phyloP scores from a whole-genome alignment of 2,797 vertebrate genomes.

The Etheostoma perlongum region DNA sequence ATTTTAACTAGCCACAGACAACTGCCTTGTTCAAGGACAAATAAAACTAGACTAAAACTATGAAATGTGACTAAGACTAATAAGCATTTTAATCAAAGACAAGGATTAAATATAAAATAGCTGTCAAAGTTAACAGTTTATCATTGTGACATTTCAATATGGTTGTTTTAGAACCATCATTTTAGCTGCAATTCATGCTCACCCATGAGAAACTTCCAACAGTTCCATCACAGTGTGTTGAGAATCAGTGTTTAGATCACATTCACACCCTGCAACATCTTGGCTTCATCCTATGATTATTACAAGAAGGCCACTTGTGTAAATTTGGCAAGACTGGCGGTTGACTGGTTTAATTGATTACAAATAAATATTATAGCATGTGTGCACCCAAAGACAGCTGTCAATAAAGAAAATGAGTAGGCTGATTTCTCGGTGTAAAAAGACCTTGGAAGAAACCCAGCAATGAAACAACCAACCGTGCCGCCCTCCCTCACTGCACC shows the following conservation, averaged over 20 bases:
- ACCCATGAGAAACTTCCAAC: neutral
- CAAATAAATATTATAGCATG: constrained; percentile 6
- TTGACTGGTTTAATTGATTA: constrained; percentile 16
- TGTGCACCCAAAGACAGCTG: constrained; percentile 16
- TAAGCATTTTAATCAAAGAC: no score
- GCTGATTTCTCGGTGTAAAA: constrained; percentile 29
- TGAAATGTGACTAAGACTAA: no score
- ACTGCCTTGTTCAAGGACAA: no score
- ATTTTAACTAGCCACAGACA: no score
- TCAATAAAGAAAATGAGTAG: constrained; percentile 23
- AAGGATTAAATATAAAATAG: no score
- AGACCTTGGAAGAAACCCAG: constrained; percentile 36
- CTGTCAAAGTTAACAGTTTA: neutral
- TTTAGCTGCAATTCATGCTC: neutral
- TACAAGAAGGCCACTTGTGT: constrained; percentile 9
- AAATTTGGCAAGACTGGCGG: constrained; percentile 11
- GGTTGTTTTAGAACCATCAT: constrained; percentile 20
- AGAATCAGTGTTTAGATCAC: constrained; percentile 9
- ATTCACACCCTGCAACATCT: constrained; percentile 17
- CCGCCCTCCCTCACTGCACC: constrained; percentile 48
- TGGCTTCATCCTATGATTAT: constrained; percentile 2
- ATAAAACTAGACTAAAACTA: no score
- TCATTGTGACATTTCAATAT: neutral
- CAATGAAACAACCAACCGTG: constrained; percentile 45
- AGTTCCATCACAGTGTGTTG: neutral